Conservation (phyloP, 2,888 invertebrate species). For the Drosophila barbarae region DNA sequence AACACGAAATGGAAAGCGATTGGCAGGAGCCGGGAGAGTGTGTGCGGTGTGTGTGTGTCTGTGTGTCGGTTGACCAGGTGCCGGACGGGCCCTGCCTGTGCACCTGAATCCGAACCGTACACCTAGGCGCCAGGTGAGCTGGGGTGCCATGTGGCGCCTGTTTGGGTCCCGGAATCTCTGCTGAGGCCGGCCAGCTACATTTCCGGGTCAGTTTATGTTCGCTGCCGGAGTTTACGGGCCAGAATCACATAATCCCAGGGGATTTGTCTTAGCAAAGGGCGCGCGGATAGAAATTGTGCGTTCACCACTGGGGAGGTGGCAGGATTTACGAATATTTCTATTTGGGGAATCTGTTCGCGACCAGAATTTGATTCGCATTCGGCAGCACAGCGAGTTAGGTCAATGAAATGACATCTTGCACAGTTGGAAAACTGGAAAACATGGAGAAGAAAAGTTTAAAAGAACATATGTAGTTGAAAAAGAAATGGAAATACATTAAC, state of each 20-base stretch:
- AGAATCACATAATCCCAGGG: slow-evolving; percentile 61
- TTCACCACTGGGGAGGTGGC: neutral
- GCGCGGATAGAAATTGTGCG: slow-evolving; percentile 14
- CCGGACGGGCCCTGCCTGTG: slow-evolving; percentile 41
- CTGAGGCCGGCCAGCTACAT: slow-evolving; percentile 30
- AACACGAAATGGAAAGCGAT: slow-evolving; percentile 75
- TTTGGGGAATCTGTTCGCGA: slow-evolving; percentile 15
- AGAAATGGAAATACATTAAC: too few relatives aligned
- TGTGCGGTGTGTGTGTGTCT: slow-evolving; percentile 14
- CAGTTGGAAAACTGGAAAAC: neutral
- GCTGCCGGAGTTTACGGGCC: slow-evolving; percentile 57
- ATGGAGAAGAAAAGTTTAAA: too few relatives aligned
- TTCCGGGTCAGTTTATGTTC: slow-evolving; percentile 58
- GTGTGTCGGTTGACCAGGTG: slow-evolving; percentile 51
- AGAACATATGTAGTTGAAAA: neutral
- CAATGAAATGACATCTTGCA: neutral
- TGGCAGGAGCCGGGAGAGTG: slow-evolving; percentile 42
- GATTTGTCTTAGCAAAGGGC: slow-evolving; percentile 63
- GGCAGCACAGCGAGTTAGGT: neutral
- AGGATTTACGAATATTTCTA: slow-evolving; percentile 21
- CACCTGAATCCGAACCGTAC: slow-evolving; percentile 54
- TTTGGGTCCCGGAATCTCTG: slow-evolving; percentile 6
- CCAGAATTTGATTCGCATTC: slow-evolving; percentile 12
- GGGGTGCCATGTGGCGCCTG: slow-evolving; percentile 3
- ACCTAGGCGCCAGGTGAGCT: slow-evolving; percentile 19